phyloP scores from a whole-genome alignment of 2,888 invertebrate genomes.

The Steinernema carpocapsae region DNA sequence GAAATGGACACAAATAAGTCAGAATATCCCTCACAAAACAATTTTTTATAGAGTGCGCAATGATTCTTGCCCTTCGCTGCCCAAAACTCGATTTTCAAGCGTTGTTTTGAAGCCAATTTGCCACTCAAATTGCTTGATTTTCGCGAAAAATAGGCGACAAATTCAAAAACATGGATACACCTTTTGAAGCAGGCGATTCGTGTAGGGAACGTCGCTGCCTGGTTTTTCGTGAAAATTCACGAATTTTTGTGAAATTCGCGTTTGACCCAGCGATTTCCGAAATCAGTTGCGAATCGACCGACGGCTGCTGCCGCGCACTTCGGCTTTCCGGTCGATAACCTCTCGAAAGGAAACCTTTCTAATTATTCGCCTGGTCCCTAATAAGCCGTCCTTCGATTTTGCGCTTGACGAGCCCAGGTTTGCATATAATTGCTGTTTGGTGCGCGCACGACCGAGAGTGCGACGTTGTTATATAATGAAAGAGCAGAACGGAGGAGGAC shows the following conservation, averaged over 20 bases:
- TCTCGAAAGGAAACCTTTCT: slow-evolving; percentile 29
- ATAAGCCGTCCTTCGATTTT: slow-evolving; percentile 36
- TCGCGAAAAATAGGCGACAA: too few species aligned
- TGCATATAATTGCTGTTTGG: slow-evolving; percentile 36
- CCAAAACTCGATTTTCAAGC: too few species aligned
- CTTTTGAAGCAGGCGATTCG: too few species aligned
- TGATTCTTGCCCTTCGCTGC: too few species aligned
- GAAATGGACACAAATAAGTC: slow-evolving; percentile 40
- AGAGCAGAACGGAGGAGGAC: slow-evolving; percentile 6
- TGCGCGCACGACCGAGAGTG: slow-evolving; percentile 36
- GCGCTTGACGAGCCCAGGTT: slow-evolving; percentile 32
- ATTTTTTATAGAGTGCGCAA: background rate
- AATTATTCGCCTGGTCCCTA: slow-evolving; percentile 33
- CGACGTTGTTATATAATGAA: slow-evolving; percentile 34
- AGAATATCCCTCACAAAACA: background rate
- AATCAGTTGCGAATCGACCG: background rate
- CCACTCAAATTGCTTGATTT: too few species aligned
- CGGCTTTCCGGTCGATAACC: slow-evolving; percentile 20
- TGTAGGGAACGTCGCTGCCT: too few species aligned
- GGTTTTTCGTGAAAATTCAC: too few species aligned
- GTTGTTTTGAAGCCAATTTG: too few species aligned
- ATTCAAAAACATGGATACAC: too few species aligned
- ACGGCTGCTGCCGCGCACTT: background rate
- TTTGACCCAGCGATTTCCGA: too few species aligned
- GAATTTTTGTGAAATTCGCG: too few species aligned